A percentile compares a stretch with the other conserved stretches of the same genome.
Conservation (phyloP, 1,140 invertebrate genomes). For the Macrobrachium rosenbergii region DNA sequence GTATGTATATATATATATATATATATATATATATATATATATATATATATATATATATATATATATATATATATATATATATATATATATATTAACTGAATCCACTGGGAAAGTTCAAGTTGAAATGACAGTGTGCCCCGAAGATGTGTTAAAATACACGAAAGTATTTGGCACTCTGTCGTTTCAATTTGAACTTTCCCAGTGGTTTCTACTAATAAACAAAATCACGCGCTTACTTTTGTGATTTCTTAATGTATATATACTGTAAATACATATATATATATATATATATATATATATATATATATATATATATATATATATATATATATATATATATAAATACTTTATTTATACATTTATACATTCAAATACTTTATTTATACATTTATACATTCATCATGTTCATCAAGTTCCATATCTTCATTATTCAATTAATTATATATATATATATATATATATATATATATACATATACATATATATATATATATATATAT, state of each 20-base stretch:
- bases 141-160: too few relatives aligned
- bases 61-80: conserved; percentile 28
- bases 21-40: conserved; percentile 39
- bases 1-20: conserved; percentile 14
- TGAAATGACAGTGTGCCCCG: too few relatives aligned
- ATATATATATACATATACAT: conserved; percentile 45
- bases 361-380: too few relatives aligned
- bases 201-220: too few relatives aligned
- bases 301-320: conserved; percentile 26
- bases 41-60: conserved; percentile 35
- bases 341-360: conserved; percentile 13
- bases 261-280: conserved; percentile 39
- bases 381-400: conserved; percentile 10
- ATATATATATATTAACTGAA: conserved; percentile 36
- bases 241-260: too few relatives aligned
- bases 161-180: too few relatives aligned
- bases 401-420: too few relatives aligned
- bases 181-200: too few relatives aligned
- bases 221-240: too few relatives aligned
- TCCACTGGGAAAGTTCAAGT: too few relatives aligned
- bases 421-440: too few relatives aligned
- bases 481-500: conserved; percentile 30
- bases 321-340: conserved; percentile 37
- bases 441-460: conserved; percentile 47
- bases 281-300: conserved; percentile 31